phyloP scores from a whole-genome alignment of 1,140 invertebrate species.

The Apis cerana region DNA sequence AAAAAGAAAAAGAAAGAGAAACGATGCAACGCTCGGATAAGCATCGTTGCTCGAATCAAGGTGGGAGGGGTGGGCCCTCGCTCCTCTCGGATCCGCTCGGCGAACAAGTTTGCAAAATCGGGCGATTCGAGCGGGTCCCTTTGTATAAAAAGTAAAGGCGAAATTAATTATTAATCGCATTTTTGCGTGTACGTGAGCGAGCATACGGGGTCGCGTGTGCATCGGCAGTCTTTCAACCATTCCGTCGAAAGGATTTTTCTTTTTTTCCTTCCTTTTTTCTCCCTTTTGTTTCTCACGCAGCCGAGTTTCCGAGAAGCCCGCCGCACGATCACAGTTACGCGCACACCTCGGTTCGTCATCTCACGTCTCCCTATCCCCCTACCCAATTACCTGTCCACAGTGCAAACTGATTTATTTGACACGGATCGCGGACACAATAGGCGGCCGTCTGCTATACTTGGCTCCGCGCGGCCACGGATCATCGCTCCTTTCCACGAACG shows the following conservation, averaged over 20 bases:
- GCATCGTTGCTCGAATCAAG: too few relatives aligned
- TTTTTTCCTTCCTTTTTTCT: too few relatives aligned
- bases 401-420: conserved; percentile 43
- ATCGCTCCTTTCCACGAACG: conserved; percentile 5
- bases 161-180: background rate
- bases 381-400: conserved; percentile 32
- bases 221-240: background rate
- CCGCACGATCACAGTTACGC: too few relatives aligned
- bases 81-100: background rate
- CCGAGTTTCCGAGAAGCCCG: background rate
- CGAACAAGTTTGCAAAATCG: background rate
- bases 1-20: too few relatives aligned
- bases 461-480: conserved; percentile 1
- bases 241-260: background rate
- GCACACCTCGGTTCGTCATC: background rate
- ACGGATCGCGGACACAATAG: background rate
- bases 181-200: background rate
- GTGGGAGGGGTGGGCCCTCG: too few relatives aligned
- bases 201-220: background rate
- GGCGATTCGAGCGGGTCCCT: background rate
- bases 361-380: background rate
- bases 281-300: background rate
- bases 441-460: too few relatives aligned
- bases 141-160: background rate
- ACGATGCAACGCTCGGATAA: too few relatives aligned